Evolutionary conservation across 2,113 vertebrate species (phyloP).

Genomic region (Xenopus borealis): DNA sequence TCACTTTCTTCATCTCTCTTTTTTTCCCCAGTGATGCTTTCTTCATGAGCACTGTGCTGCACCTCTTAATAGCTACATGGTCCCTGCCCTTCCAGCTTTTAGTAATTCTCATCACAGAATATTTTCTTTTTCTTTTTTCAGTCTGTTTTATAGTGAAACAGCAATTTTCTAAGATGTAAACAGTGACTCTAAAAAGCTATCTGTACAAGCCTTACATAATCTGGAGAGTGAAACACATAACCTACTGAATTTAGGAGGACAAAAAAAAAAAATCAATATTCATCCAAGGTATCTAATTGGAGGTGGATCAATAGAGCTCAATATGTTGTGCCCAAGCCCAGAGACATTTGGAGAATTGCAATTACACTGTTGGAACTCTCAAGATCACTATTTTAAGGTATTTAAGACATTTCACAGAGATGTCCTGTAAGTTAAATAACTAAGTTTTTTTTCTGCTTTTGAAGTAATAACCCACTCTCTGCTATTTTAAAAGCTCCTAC

Average conservation of each 20-base stretch:
- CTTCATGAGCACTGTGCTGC: too few relatives aligned
- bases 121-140: not conserved
- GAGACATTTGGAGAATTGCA: not conserved
- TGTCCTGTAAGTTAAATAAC: not conserved
- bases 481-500: not conserved
- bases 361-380: not conserved
- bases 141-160: not conserved
- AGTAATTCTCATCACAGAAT: not conserved
- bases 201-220: not conserved
- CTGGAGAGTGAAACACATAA: not conserved
- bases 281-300: not conserved
- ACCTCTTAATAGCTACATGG: too few relatives aligned
- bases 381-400: not conserved
- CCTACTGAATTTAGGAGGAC: not conserved
- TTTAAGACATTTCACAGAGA: not conserved
- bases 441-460: not conserved
- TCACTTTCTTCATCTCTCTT: too few relatives aligned
- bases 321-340: not conserved
- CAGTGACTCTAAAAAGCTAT: not conserved
- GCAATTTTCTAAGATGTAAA: not conserved
- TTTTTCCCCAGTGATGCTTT: too few relatives aligned
- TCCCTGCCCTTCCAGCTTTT: not conserved
- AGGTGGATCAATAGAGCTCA: not conserved
- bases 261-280: not conserved
- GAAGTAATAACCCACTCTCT: conserved; percentile 27